phyloP scores from a whole-genome alignment of 2,797 vertebrate species.

The Epinephelus coioides region DNA sequence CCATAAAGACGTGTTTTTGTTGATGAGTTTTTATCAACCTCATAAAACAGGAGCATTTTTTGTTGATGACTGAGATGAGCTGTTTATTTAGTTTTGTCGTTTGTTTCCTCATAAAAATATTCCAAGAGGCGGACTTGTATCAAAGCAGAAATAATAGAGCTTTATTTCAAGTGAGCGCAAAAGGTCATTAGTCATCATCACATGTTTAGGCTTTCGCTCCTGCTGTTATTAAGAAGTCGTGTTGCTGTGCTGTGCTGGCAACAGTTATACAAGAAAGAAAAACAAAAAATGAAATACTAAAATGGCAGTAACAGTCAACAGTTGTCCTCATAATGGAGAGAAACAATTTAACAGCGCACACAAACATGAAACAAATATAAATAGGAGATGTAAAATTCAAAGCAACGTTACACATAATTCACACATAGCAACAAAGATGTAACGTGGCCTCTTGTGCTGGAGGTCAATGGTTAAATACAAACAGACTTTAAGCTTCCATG shows the following conservation, averaged over 20 bases:
- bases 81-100: background rate
- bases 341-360: slow-evolving; percentile 55
- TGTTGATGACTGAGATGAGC: background rate
- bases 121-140: slow-evolving; percentile 45
- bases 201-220: slow-evolving; percentile 67
- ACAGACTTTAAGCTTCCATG: slow-evolving; percentile 30
- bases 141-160: slow-evolving; percentile 75
- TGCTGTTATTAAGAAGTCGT: slow-evolving; percentile 58
- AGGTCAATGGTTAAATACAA: slow-evolving; percentile 56
- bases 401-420: slow-evolving; percentile 55
- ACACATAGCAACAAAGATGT: slow-evolving; percentile 52
- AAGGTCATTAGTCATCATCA: slow-evolving; percentile 76
- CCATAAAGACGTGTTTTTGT: slow-evolving; percentile 10
- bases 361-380: slow-evolving; percentile 79
- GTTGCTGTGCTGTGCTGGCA: slow-evolving; percentile 48
- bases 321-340: slow-evolving; percentile 46
- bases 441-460: slow-evolving; percentile 40
- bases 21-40: background rate
- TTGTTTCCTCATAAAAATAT: background rate
- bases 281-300: slow-evolving; percentile 55
- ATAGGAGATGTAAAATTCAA: slow-evolving; percentile 75
- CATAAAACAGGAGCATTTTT: background rate
- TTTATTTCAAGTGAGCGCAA: slow-evolving; percentile 85
- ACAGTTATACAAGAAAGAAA: slow-evolving; percentile 52
- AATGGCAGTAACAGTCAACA: slow-evolving; percentile 51